These are phyloP conservation scores for human (Homo sapiens) DNA, from an alignment of 2,113 vertebrate genomes.

Conservation along the genomic window DNA sequence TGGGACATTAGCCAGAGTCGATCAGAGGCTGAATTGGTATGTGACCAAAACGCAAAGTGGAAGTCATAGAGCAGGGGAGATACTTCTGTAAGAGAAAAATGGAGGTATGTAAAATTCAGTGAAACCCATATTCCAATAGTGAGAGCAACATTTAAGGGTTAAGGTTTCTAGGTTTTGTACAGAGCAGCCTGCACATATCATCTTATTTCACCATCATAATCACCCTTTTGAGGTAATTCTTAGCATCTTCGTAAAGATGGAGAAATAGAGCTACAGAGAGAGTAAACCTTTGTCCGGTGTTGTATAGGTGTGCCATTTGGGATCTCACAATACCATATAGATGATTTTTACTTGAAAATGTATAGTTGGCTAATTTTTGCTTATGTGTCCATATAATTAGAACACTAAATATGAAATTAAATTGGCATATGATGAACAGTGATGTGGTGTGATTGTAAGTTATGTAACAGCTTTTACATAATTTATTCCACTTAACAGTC, in stretches of 20 bases:
- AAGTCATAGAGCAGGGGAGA: not conserved
- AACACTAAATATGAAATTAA: not conserved
- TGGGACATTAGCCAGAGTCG: slow-evolving; percentile 29
- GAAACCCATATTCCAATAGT: not conserved
- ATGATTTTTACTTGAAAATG: not conserved
- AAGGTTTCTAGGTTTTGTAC: not conserved
- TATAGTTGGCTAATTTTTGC: not conserved
- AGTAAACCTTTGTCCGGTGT: not conserved
- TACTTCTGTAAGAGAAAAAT: not conserved
- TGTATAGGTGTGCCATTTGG: not conserved
- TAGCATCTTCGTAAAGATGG: not conserved
- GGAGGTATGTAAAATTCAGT: not conserved
- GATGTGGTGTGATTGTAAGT: not conserved
- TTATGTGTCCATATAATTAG: not conserved
- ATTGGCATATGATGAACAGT: not conserved
- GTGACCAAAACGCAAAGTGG: slow-evolving; percentile 10
- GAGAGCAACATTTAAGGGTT: not conserved
- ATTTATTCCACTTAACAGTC: not conserved
- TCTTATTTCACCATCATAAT: not conserved
- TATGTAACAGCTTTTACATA: not conserved
- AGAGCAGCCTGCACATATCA: not conserved
- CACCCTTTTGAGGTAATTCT: not conserved
- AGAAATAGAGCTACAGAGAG: not conserved
- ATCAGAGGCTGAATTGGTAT: not conserved
- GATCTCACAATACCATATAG: not conserved